phyloP scores from a whole-genome alignment of 2,113 vertebrate genomes.

The Hydrolagus affinis region DNA sequence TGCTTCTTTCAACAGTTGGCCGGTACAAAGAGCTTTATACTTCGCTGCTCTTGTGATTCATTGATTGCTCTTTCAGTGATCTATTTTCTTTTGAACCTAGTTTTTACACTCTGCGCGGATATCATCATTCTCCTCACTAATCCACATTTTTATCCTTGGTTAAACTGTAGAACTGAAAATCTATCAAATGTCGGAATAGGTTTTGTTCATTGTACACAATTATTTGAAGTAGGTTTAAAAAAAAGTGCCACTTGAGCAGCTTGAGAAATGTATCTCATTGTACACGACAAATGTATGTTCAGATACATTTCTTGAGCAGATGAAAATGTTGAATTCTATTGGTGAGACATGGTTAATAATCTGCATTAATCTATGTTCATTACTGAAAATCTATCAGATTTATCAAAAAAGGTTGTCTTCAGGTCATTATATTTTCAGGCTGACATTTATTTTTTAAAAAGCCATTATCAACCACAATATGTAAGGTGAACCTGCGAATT shows the following conservation, averaged over 20 bases:
- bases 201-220: background rate
- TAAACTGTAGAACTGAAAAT: background rate
- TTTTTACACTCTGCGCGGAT: background rate
- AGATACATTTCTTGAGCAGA: background rate
- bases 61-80: background rate
- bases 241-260: background rate
- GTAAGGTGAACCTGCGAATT: too few relatives aligned
- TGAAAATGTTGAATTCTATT: background rate
- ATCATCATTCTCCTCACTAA: background rate
- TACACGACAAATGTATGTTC: background rate
- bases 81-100: background rate
- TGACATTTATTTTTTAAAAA: too few relatives aligned
- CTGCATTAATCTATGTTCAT: too few relatives aligned
- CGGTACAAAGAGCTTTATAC: background rate
- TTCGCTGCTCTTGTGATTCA: background rate
- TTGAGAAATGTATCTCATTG: background rate
- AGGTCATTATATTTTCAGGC: too few relatives aligned
- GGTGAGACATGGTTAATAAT: background rate
- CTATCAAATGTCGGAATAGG: background rate
- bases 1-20: background rate
- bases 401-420: too few relatives aligned
- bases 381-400: too few relatives aligned
- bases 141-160: too few relatives aligned
- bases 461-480: too few relatives aligned
- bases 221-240: background rate